Conservation (phyloP, 1,140 invertebrate genomes). For the Sycophila sp. region DNA sequence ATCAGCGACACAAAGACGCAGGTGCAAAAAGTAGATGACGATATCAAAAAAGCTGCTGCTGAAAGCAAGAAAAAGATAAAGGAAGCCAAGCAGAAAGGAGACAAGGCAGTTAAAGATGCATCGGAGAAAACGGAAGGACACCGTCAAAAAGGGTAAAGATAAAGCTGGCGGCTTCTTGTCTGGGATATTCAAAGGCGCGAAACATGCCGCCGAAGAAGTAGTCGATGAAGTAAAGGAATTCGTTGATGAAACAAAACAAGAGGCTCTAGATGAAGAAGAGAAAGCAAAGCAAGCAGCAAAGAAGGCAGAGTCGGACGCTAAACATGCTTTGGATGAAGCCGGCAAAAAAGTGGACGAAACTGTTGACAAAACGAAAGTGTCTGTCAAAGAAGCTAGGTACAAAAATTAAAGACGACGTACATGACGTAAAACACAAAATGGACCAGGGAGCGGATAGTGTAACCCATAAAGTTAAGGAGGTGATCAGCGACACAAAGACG, state of each 20-base stretch:
- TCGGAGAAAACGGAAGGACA: no score
- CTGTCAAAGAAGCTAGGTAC: no score
- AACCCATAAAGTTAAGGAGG: not conserved
- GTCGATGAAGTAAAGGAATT: conserved; percentile 43
- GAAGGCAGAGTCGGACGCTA: conserved; percentile 47
- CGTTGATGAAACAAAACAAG: conserved; percentile 45
- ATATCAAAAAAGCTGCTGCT: not conserved
- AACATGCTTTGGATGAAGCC: conserved; percentile 12
- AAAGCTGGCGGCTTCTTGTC: conserved; percentile 50
- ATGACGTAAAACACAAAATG: no score
- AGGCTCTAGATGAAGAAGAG: conserved; percentile 40
- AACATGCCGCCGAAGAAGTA: conserved; percentile 41
- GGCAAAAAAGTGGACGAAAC: conserved; percentile 7
- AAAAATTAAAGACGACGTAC: no score
- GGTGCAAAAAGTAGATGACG: no score
- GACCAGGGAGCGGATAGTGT: no score
- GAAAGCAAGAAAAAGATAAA: conserved; percentile 38
- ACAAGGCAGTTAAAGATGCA: conserved; percentile 40
- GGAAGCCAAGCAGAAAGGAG: conserved; percentile 40
- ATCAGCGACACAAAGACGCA: no score
- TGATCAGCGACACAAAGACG: not conserved
- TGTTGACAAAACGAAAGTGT: not conserved
- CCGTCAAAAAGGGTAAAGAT: conserved; percentile 48
- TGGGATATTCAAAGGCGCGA: conserved; percentile 49
- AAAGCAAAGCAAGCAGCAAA: conserved; percentile 43